Evolutionary conservation across 2,113 vertebrate species (phyloP).

Genomic region (Python bivittatus): DNA sequence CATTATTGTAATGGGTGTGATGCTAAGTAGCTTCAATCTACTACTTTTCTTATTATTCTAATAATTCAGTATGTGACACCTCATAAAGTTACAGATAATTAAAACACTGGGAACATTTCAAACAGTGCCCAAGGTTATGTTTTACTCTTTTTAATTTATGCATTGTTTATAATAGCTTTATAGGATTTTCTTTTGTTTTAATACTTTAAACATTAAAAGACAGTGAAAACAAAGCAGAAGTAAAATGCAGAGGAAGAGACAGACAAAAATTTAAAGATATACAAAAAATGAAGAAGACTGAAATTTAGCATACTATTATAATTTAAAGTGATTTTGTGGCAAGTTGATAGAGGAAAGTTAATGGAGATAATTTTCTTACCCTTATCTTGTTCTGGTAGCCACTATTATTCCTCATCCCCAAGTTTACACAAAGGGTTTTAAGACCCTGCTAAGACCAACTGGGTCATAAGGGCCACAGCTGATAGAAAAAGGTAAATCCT

Average conservation of each 20-base stretch:
- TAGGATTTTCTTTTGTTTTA: neutral
- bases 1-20: neutral
- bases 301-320: neutral
- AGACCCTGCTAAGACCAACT: neutral
- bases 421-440: too few relatives aligned
- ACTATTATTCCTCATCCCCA: too few relatives aligned
- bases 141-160: neutral
- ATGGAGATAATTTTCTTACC: neutral
- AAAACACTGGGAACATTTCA: rapidly evolving
- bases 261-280: neutral
- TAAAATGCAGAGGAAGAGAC: neutral
- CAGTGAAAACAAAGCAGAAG: neutral
- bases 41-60: neutral
- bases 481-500: neutral
- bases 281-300: neutral
- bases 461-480: neutral
- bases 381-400: neutral
- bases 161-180: neutral
- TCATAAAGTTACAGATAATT: rapidly evolving
- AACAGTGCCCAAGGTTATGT: neutral
- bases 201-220: neutral
- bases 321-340: neutral
- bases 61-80: rapidly evolving
- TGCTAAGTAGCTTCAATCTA: neutral
- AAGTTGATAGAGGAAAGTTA: neutral